Base-by-base conservation (phyloP, 2,888 invertebrate genomes). In the Leptopterna dolabrata region DNA sequence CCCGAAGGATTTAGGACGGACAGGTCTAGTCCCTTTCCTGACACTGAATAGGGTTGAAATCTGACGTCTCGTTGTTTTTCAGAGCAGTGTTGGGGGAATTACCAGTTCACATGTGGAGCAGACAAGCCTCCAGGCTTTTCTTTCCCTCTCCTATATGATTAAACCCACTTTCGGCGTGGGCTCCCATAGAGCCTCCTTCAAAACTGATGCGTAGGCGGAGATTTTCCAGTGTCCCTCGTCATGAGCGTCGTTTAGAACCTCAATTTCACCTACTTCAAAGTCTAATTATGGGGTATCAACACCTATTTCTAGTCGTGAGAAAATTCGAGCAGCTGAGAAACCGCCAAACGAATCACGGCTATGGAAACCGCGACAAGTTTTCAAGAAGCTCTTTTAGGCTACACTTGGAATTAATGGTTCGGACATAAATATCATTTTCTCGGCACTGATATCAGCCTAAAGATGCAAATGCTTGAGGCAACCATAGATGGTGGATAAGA, bases 31-130 rank as follows among this genome's bases (percentile, higher is more conserved):
- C 43, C 83, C 36, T 11, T 41, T 24, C 63, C 83, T 83, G 83
- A 83, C 83, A 83, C 63, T 83, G 70, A 83, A 83, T 83, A 36
- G 83, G 70, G 70, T 70, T 83, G 70, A 83, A 63, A 70, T 41
- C 78, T 43, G 78, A 78, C 78, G 78, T 45, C 78, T 45, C 27
- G 73, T 16, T 36, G 78, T 78, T 78, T 78, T 78, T 78, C 78
- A 45, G 41, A 24, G 27, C 27, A 16, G 45, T n/a, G 43, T 9
- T 11, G 41, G 24, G 7, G 78, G 78, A 78, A 45, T 78, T 78
- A 78, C 78, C 45, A 45, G 36, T 78, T 78, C 45, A 78, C 78
- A 78, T 78, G 78, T 78, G 41, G 78, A 45, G 78, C 78, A 41
- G 78, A 78, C 78, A 78, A 78, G 78, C 78, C 78, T 45, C 14